phyloP scores from a whole-genome alignment of 2,888 invertebrate species.

The Bombyx huttoni region DNA sequence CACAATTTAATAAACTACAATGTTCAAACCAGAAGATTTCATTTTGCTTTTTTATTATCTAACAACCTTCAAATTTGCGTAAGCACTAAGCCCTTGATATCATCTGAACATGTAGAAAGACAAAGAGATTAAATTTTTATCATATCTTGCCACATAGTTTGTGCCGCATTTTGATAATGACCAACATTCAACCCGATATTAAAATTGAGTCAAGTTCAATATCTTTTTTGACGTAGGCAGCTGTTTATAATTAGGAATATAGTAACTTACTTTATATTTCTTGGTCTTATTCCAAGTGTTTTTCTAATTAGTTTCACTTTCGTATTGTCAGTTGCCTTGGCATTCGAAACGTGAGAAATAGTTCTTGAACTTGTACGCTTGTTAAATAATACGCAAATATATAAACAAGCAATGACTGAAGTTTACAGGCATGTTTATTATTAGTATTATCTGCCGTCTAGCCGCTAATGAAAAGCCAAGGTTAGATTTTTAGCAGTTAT shows the following conservation, averaged over 20 bases:
- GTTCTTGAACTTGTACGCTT: constrained; percentile 6
- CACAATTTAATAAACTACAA: too few relatives aligned
- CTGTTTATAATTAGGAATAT: too few relatives aligned
- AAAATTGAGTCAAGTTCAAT: constrained; percentile 37
- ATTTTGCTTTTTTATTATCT: neutral
- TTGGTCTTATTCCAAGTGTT: neutral
- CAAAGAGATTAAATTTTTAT: constrained; percentile 36
- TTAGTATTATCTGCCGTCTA: constrained; percentile 14
- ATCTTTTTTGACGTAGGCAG: constrained; percentile 6
- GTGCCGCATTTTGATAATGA: constrained; percentile 34
- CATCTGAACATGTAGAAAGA: constrained; percentile 18
- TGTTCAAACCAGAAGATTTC: too few relatives aligned
- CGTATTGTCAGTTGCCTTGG: neutral
- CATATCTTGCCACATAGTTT: constrained; percentile 24
- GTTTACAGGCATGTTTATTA: constrained; percentile 7
- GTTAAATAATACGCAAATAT: constrained; percentile 3
- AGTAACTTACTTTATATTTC: neutral
- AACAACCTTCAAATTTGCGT: neutral
- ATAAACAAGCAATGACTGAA: constrained; percentile 4
- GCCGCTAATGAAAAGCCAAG: constrained; percentile 20
- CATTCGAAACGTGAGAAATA: neutral
- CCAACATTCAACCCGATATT: constrained; percentile 22
- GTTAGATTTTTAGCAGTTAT: constrained; percentile 14
- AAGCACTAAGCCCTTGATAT: constrained; percentile 14
- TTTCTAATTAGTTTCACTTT: neutral